phyloP scores from a whole-genome alignment of 1,140 invertebrate species.

The Trichonephila inaurata region DNA sequence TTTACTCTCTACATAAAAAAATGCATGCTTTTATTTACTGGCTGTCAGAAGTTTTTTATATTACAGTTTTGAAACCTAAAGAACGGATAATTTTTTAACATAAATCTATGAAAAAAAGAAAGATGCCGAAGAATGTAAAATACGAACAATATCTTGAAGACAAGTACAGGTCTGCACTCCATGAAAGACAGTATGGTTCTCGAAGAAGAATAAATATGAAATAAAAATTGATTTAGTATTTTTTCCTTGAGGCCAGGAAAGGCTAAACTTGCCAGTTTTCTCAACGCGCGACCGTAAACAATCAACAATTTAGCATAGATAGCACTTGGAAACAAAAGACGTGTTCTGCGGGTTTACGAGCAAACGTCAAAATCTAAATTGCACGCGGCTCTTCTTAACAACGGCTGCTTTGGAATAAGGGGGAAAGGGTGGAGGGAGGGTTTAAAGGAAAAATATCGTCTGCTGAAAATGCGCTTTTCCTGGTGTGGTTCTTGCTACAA shows the following conservation, averaged over 20 bases:
- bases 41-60: too few relatives aligned
- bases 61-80: too few relatives aligned
- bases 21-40: too few relatives aligned
- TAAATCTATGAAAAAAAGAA: too few relatives aligned
- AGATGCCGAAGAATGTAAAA: too few relatives aligned
- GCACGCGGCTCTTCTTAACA: background rate
- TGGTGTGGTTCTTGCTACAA: background rate
- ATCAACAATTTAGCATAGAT: constrained; percentile 61
- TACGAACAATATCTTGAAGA: background rate
- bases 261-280: constrained; percentile 37
- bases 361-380: constrained; percentile 19
- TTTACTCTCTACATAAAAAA: too few relatives aligned
- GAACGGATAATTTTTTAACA: too few relatives aligned
- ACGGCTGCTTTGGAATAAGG: background rate
- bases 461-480: constrained; percentile 32
- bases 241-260: background rate
- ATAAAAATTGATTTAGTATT: constrained; percentile 60
- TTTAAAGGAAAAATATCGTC: background rate
- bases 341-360: constrained; percentile 33
- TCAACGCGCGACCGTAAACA: constrained; percentile 42
- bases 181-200: background rate
- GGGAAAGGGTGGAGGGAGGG: background rate
- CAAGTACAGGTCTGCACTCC: background rate
- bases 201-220: constrained; percentile 30
- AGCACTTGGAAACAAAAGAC: constrained; percentile 57